Percentiles rank a stretch among this genome's conserved stretches.
These are phyloP conservation scores for Chromis chromis DNA, from an alignment of 2,797 vertebrate species.

Conservation along the genomic window DNA sequence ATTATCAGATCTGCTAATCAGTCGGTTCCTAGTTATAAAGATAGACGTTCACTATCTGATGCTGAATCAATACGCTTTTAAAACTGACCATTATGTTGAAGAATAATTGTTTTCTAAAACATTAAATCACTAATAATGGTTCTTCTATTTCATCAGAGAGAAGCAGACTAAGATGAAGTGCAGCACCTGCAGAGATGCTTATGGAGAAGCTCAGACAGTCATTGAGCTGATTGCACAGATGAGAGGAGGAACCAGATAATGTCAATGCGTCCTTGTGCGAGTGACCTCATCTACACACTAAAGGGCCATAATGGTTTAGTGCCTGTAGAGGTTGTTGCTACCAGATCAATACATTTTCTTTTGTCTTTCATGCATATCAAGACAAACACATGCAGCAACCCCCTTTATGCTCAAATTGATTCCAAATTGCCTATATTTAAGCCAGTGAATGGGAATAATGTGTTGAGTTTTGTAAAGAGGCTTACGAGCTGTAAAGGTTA, in stretches of 20 bases:
- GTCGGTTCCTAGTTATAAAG: not conserved
- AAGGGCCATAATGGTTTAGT: not conserved
- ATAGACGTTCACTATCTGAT: no score
- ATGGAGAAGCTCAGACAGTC: not conserved
- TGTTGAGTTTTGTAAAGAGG: conserved; percentile 44
- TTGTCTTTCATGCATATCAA: conserved; percentile 3
- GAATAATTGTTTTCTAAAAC: not conserved
- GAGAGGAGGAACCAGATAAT: conserved; percentile 18
- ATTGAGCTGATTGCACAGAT: conserved; percentile 44
- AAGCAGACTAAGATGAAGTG: conserved; percentile 9
- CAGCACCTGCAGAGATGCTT: not conserved
- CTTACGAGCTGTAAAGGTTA: conserved; percentile 50
- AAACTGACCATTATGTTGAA: not conserved
- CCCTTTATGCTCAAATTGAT: not conserved
- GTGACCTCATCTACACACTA: conserved; percentile 10
- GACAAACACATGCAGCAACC: not conserved
- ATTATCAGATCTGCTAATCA: no score
- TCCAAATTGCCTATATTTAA: not conserved
- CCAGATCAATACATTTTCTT: conserved; percentile 17
- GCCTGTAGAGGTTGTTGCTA: not conserved
- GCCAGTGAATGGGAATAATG: conserved; percentile 23
- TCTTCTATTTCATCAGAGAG: not conserved
- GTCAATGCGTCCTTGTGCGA: conserved; percentile 40
- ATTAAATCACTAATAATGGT: not conserved
- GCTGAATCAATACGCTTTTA: not conserved